These are phyloP conservation scores for Stichopus chloronotus DNA, from an alignment of 35 echinoderm and acorn worm species.

Conservation along the genomic window DNA sequence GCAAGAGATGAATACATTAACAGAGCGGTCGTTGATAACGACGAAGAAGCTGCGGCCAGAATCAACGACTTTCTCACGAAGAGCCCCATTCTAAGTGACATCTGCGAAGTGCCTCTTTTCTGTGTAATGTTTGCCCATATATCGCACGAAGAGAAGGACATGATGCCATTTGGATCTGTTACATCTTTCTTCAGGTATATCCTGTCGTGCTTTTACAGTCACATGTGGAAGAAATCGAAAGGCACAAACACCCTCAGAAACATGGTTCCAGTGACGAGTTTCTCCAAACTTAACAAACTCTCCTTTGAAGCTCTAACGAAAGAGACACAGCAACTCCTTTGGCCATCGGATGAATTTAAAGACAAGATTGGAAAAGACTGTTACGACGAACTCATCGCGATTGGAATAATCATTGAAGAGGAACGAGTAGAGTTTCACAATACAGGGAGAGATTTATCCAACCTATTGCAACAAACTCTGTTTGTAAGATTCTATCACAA, in stretches of 20 bases:
- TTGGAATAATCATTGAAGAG: constrained; percentile 19
- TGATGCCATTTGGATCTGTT: not conserved
- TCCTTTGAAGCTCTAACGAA: not conserved
- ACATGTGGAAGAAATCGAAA: not conserved
- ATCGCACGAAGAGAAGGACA: not conserved
- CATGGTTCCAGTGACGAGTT: not conserved
- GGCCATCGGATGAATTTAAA: not conserved
- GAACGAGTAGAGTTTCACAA: not conserved
- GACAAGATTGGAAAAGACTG: not conserved
- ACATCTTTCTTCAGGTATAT: constrained; percentile 5
- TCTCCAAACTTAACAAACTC: not conserved
- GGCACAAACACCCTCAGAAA: too few species aligned
- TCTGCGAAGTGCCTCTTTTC: constrained; percentile 1
- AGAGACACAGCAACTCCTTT: not conserved
- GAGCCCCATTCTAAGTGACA: not conserved
- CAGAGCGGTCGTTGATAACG: not conserved
- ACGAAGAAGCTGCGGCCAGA: not conserved
- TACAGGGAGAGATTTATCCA: not conserved
- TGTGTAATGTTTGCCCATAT: constrained; percentile 29
- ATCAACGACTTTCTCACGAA: not conserved
- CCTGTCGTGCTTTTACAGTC: not conserved
- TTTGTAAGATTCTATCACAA: constrained; percentile 28
- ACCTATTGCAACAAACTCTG: not conserved
- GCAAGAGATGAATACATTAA: not conserved
- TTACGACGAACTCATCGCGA: constrained; percentile 26